Evolutionary conservation across 2,797 vertebrate genomes (phyloP).

Genomic region (Chiloscyllium punctatum): DNA sequence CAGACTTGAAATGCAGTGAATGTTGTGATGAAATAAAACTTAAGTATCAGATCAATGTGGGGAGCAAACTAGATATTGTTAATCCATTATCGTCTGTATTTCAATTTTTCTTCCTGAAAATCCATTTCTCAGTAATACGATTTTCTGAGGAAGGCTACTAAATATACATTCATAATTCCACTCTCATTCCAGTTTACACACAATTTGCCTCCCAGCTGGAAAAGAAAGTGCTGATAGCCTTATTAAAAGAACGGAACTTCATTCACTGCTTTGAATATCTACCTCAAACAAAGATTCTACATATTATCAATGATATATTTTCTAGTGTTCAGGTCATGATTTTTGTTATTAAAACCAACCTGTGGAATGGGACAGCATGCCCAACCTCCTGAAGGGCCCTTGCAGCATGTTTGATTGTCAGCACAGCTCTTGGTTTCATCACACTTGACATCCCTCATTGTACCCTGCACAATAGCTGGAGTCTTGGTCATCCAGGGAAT

Average conservation of each 20-base stretch:
- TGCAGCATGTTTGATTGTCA: conserved; percentile 66
- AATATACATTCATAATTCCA: not conserved
- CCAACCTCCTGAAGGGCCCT: conserved; percentile 59
- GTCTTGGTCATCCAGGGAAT: conserved; percentile 34
- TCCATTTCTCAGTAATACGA: not conserved
- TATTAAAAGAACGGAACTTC: conserved; percentile 48
- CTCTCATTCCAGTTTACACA: conserved; percentile 41
- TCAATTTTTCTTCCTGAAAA: not conserved
- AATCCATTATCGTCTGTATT: not conserved
- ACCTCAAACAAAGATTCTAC: not conserved
- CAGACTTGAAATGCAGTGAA: not conserved
- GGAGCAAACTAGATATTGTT: not conserved
- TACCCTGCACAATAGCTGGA: not conserved
- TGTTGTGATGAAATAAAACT: not conserved
- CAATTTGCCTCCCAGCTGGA: conserved; percentile 45
- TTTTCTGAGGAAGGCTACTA: not conserved
- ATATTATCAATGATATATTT: not conserved
- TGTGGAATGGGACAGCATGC: conserved; percentile 75
- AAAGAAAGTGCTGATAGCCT: conserved; percentile 51
- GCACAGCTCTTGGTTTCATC: conserved; percentile 66
- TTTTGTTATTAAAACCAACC: conserved; percentile 53
- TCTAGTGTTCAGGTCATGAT: not conserved
- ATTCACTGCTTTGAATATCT: conserved; percentile 41
- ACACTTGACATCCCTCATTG: conserved; percentile 67
- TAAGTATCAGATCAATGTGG: not conserved